Base-by-base conservation (phyloP, 2,888 invertebrate species). In the Oeneis ivallda region DNA sequence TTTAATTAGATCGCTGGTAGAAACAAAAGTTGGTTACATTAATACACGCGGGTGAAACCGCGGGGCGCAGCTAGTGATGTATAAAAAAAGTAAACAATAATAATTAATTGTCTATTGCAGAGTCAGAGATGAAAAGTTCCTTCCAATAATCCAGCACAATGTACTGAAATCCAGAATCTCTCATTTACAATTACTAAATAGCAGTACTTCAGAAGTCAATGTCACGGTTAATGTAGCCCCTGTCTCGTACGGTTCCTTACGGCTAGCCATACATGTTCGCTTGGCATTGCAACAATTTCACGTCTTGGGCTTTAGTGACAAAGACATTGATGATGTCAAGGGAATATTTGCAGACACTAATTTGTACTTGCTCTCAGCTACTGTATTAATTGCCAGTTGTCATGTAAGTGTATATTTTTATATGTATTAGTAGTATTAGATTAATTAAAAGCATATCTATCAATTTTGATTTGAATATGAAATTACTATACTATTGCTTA, bases 291-390 rank as follows among this genome's bases (percentile, higher is more conserved):
- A 93, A 17, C 94, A 94, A 60, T 93, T 98, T 74, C 88, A 94
- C 58, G 80, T 89, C n/a, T 87, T 97, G 62, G 98, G 98, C 7
- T 99, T 99, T 79, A 95, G 96, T 45, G 95, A 96, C 67, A 98
- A 98, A 82, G 99, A 99, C 89, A 93, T 98, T 43, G 99, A 99
- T 87, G 99, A 99, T 92, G 96, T 98, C 0, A 99, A 99, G 85
- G 96, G 97, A 60, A 96, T 99, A 75, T 98, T 99, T 87, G 96
- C 97, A 0, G 99, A 99, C 79, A 99, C 98, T 0, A 99, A 98
- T 84, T 93, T 99, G 50, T 98, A 97, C 83, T 93, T 99, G 66
- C 88, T 99, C 52, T 96, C 97, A 73, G 94, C 96, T 63, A 99
- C 99, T 1, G 94, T 99, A 73, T 93, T 96, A 76, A 96, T 99